Percentiles rank a stretch among this genome's conserved stretches.
Evolutionary conservation across 2,797 vertebrate species (phyloP).

Genomic region (Euthynnus affinis): DNA sequence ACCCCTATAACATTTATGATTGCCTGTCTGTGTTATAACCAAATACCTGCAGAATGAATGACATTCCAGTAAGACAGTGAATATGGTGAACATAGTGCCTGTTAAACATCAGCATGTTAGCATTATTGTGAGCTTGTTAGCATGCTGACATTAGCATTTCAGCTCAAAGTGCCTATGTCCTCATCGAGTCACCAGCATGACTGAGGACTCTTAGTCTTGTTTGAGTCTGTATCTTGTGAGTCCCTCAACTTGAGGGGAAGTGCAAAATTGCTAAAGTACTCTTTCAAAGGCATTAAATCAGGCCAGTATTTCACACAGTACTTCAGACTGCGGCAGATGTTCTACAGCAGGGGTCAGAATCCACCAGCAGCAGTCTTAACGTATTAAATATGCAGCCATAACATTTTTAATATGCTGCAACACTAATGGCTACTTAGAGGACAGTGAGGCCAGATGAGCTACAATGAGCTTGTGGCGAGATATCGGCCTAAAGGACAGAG

Average conservation of each 20-base stretch:
- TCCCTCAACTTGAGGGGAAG: not conserved
- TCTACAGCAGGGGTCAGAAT: constrained; percentile 32
- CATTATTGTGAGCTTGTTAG: not conserved
- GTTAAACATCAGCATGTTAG: not conserved
- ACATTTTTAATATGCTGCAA: constrained; percentile 45
- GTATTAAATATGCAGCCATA: constrained; percentile 41
- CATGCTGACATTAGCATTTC: not conserved
- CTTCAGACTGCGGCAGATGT: constrained; percentile 43
- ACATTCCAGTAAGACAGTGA: not conserved
- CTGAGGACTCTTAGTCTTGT: no score
- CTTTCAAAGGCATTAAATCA: constrained; percentile 2
- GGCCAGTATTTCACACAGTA: not conserved
- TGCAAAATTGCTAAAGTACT: not conserved
- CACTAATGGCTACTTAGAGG: constrained; percentile 37
- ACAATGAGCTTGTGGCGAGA: not conserved
- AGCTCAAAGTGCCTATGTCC: not conserved
- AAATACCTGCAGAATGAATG: not conserved
- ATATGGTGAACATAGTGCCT: not conserved
- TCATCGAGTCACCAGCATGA: no score
- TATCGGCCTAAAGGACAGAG: constrained; percentile 2
- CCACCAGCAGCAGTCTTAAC: constrained; percentile 25
- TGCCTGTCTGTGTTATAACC: not conserved
- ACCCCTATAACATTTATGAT: no score
- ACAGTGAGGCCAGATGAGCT: constrained; percentile 13
- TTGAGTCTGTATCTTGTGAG: not conserved